A percentile compares a stretch with the other conserved stretches of the same genome.
phyloP scores from a whole-genome alignment of 2,113 vertebrate species.

The Pseudonaja textilis region DNA sequence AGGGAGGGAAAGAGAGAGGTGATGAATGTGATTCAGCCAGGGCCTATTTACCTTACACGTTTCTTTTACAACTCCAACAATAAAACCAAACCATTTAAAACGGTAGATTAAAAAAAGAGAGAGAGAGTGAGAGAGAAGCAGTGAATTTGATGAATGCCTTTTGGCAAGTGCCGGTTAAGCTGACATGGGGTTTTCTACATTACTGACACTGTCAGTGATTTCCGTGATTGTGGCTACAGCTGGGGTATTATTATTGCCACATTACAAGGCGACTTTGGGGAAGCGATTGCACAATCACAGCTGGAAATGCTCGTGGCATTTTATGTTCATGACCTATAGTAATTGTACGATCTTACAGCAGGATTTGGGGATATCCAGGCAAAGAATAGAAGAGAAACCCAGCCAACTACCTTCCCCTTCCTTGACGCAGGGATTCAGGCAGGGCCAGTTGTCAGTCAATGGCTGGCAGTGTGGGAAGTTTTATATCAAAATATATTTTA shows the following conservation, averaged over 20 bases:
- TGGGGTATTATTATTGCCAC: conserved; percentile 68
- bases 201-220: conserved; percentile 67
- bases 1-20: background rate
- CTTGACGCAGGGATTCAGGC: conserved; percentile 39
- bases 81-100: conserved; percentile 59
- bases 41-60: conserved; percentile 58
- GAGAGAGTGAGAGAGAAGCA: background rate
- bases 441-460: conserved; percentile 42
- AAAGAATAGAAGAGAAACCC: conserved; percentile 50
- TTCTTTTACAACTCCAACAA: conserved; percentile 62
- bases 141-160: conserved; percentile 67
- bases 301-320: conserved; percentile 70
- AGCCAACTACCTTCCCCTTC: conserved; percentile 16
- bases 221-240: conserved; percentile 70
- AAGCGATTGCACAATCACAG: conserved; percentile 69
- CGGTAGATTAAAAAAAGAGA: conserved; percentile 56
- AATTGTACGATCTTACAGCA: conserved; percentile 64
- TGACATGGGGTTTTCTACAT: conserved; percentile 66
- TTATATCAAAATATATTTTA: background rate
- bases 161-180: conserved; percentile 61
- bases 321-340: conserved; percentile 68
- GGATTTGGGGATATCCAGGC: conserved; percentile 56
- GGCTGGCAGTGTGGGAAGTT: conserved; percentile 27
- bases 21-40: conserved; percentile 51
- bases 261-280: conserved; percentile 63